Percentiles rank a stretch among this genome's conserved stretches.
Evolutionary conservation across 1,140 invertebrate genomes (phyloP).

Genomic region (Drosophila navojoa): DNA sequence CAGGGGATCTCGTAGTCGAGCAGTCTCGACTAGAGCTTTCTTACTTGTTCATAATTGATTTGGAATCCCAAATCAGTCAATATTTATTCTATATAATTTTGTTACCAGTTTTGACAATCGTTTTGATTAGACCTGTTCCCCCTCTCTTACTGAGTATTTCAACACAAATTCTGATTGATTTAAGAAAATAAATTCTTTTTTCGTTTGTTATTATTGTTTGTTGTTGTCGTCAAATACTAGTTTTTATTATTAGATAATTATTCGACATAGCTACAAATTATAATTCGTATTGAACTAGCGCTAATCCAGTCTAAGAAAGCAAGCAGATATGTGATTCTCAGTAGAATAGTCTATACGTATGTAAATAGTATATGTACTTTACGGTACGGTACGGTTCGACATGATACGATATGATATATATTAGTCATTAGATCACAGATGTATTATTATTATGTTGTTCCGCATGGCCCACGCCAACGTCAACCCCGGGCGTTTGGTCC

Average conservation of each 20-base stretch:
- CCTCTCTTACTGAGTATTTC: neutral
- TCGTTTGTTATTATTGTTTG: neutral
- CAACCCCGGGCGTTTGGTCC: slow-evolving; percentile 76
- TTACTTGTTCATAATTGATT: too few relatives aligned
- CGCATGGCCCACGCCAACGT: slow-evolving; percentile 53
- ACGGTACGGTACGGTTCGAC: slow-evolving; percentile 18
- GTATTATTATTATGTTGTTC: slow-evolving; percentile 48
- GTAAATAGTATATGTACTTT: slow-evolving; percentile 13
- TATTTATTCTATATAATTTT: too few relatives aligned
- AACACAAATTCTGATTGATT: too few relatives aligned
- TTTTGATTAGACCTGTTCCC: too few relatives aligned
- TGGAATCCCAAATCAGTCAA: rapidly evolving
- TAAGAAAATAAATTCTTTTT: too few relatives aligned
- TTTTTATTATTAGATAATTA: slow-evolving; percentile 35
- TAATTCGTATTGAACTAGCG: slow-evolving; percentile 70
- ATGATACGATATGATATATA: slow-evolving; percentile 43
- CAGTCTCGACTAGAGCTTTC: too few relatives aligned
- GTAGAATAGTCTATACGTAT: slow-evolving; percentile 11
- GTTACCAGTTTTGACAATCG: too few relatives aligned
- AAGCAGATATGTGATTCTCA: slow-evolving; percentile 75
- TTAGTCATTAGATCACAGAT: slow-evolving; percentile 83
- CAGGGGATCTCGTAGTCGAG: too few relatives aligned
- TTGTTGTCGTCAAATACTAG: slow-evolving; percentile 43
- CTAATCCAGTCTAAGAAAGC: slow-evolving; percentile 80
- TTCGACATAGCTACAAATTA: slow-evolving; percentile 71